Evolutionary conservation across 2,888 invertebrate species (phyloP), one percentile per base, ranked within the genome.

Genomic region (Nomada goodeniana): DNA sequence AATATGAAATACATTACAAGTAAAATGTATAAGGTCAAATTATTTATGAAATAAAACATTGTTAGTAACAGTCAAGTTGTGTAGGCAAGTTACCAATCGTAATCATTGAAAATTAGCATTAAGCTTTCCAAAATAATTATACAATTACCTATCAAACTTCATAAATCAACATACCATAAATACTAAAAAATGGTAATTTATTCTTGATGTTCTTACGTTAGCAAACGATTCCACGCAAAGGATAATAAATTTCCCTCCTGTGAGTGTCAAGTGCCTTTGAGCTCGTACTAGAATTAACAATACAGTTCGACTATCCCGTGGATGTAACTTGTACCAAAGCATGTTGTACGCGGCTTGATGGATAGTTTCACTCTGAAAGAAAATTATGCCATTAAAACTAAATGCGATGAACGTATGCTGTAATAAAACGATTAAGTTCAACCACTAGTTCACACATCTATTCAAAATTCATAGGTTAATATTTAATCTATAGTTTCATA

Each of bases 271-370:
- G 50, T 70, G 73, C 42, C 70, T 83, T 50, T 83, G 83, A 11
- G 83, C 74, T 11, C 83, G 83, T 29, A 86, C 52, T 67, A 82
- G 76, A 53, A 84, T 44, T 23, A 86, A 52, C 5, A 82, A 53
- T 9, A 85, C 23, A 36, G 71, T 68, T 47, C 81, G 83, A 20
- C 53, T 79, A 29, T 29, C 7, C 23, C 59, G 71, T 1, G 82
- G 75, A 10, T 69, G 60, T 20, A 78, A 53, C 29, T 84, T 70
- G 63, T 89, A 89, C 89, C 89, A 89, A 9, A 63, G 18, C n/a
- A 70, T 73, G 7, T 84, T 72, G 47, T 89, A 89, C 0, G 80
- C 79, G 9, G 61, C 64, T 7, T 80, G 29, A 10, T 82, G 60
- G 2, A 89, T 83, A 20, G 13, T 50, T 20, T 76, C 80, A 11